Base-by-base conservation (phyloP, 2,113 vertebrate species). In the Nibea albiflora region DNA sequence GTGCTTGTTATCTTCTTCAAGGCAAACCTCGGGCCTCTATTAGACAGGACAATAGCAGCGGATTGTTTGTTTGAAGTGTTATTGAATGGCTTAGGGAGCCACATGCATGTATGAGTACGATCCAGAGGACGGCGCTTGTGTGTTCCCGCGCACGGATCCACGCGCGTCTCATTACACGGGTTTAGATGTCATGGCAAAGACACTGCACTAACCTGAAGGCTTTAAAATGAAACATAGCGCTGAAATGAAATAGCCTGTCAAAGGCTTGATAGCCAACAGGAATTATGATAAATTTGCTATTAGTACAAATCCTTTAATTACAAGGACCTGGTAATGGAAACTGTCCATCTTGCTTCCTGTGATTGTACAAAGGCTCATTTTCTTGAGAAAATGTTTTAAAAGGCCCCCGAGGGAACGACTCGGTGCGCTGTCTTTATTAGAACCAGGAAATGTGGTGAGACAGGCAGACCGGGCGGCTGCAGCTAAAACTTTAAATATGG, bases 281-380 rank as follows among this genome's bases (percentile, higher is more conserved):
- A 92, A 92, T 93, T 93, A 93, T 94, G 92, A 94, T 93, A 86
- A 90, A 94, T 93, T 89, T 93, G 82, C 90, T 88, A 90, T 93
- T 93, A 93, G 91, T 84, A 85, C 81, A 93, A 95, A 93, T 88
- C 85, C 84, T 88, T 94, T 92, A 94, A 93, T 93, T 94, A 94
- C 87, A 91, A 83, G 84, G 58, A 50, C 64, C 73, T 60, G 76
- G 87, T 93, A 94, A 94, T 94, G 92, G 93, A 93, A 94, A 92
- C 85, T 93, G 93, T 95, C 93, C 88, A 83, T 94, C 93, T 92
- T 73, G 85, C 86, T 90, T 61, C 79, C 86, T 88, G 90, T 85
- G 83, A 85, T 88, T 86, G 82, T 78, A 79, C 80, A 91, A 89
- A 90, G 84, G 75, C 85, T 86, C 62, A 81, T 92, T 94, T 92